Evolutionary conservation across 2,888 invertebrate genomes (phyloP).

Genomic region (Cancer borealis): DNA sequence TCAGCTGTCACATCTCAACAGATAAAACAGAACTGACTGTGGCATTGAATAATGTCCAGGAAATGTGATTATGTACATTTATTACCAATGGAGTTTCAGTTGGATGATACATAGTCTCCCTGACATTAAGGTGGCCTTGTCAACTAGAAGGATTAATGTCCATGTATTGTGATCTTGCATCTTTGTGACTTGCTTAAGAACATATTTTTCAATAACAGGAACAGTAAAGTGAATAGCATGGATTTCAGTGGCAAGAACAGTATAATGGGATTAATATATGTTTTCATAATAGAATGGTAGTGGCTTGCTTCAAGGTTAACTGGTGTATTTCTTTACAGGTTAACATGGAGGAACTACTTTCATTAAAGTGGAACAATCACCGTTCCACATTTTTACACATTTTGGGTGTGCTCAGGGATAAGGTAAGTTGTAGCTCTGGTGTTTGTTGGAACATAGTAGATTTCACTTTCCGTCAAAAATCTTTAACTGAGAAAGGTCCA

Average conservation of each 20-base stretch:
- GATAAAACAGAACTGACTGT: too few species aligned
- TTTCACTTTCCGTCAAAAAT: background rate
- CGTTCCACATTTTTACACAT: slow-evolving; percentile 77
- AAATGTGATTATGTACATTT: too few species aligned
- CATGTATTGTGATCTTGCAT: too few species aligned
- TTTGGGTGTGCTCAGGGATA: slow-evolving; percentile 75
- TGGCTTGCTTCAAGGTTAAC: background rate
- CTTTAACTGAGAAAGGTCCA: background rate
- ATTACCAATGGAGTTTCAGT: too few species aligned
- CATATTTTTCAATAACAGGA: too few species aligned
- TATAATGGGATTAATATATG: background rate
- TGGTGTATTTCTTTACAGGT: slow-evolving; percentile 51
- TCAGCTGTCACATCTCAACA: too few species aligned
- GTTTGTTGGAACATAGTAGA: background rate
- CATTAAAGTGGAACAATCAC: slow-evolving; percentile 77
- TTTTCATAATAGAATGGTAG: background rate
- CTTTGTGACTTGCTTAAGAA: too few species aligned
- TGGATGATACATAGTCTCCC: too few species aligned
- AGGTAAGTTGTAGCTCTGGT: slow-evolving; percentile 61
- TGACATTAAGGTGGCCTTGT: too few species aligned
- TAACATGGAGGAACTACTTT: slow-evolving; percentile 77
- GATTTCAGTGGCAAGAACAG: background rate
- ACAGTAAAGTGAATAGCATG: background rate
- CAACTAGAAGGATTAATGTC: too few species aligned
- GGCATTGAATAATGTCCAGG: too few species aligned